Conservation (phyloP, 2,888 invertebrate genomes). For the Trissolcus brochymenae region DNA sequence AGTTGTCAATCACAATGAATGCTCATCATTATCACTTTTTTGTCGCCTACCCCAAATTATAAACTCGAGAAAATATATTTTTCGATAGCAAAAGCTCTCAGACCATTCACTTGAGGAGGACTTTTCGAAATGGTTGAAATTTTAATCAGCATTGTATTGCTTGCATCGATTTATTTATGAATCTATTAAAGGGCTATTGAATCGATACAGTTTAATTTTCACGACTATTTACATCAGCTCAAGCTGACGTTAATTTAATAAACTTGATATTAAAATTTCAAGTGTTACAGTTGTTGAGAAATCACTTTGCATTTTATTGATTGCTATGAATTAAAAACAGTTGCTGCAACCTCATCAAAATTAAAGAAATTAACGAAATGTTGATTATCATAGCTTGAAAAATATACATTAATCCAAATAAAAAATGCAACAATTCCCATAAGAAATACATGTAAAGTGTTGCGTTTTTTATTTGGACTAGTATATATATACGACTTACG, state of each 20-base stretch:
- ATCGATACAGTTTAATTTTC: slow-evolving; percentile 47
- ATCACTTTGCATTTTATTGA: slow-evolving; percentile 10
- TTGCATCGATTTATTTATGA: slow-evolving; percentile 21
- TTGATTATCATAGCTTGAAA: too few relatives aligned
- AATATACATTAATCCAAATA: too few relatives aligned
- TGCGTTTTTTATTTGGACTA: too few relatives aligned
- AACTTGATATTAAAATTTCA: slow-evolving; percentile 54
- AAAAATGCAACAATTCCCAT: too few relatives aligned
- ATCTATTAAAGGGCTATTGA: slow-evolving; percentile 54
- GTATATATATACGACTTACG: too few relatives aligned
- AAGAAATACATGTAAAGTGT: too few relatives aligned
- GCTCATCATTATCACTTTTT: not conserved
- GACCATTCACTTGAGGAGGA: not conserved
- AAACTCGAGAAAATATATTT: not conserved
- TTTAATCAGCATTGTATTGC: not conserved
- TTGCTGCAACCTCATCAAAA: not conserved
- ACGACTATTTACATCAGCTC: slow-evolving; percentile 39
- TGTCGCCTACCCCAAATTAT: too few relatives aligned
- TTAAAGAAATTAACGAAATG: too few relatives aligned
- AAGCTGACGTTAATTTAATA: slow-evolving; percentile 59
- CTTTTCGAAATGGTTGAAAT: not conserved
- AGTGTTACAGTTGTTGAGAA: slow-evolving; percentile 55
- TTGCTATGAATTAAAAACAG: slow-evolving; percentile 17
- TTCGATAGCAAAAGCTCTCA: not conserved
- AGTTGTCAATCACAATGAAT: too few relatives aligned